These are phyloP conservation scores for Ischnura elegans DNA, from an alignment of 2,888 invertebrate species.

Conservation along the genomic window DNA sequence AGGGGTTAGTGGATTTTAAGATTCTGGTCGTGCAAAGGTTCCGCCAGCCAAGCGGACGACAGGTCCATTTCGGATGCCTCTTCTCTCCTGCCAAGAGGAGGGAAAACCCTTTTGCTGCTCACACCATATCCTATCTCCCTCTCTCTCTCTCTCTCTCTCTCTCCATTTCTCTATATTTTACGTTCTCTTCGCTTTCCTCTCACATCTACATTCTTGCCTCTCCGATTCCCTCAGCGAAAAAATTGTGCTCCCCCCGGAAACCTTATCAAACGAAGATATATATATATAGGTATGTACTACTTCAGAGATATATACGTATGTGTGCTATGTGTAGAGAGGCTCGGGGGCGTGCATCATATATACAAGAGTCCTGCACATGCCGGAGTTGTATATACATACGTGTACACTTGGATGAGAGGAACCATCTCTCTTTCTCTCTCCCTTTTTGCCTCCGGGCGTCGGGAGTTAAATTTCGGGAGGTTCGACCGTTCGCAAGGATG, in stretches of 20 bases:
- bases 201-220: background rate
- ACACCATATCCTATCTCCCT: background rate
- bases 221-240: slow-evolving; percentile 49
- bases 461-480: slow-evolving; percentile 60
- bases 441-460: background rate
- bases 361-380: background rate
- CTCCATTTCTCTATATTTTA: background rate
- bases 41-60: slow-evolving; percentile 55
- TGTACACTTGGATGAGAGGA: background rate
- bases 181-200: background rate
- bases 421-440: background rate
- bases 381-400: background rate
- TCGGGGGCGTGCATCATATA: background rate
- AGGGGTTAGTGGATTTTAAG: slow-evolving; percentile 61
- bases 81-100: background rate
- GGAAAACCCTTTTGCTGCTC: background rate
- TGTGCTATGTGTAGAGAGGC: background rate
- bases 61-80: slow-evolving; percentile 64
- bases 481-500: slow-evolving; percentile 26
- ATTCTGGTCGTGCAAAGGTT: slow-evolving; percentile 57
- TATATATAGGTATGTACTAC: slow-evolving; percentile 40
- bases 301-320: background rate
- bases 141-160: slow-evolving; percentile 14
- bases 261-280: slow-evolving; percentile 61
- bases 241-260: slow-evolving; percentile 35